Base-by-base conservation (phyloP, 2,113 vertebrate species). In the Nycticryphes semicollaris region DNA sequence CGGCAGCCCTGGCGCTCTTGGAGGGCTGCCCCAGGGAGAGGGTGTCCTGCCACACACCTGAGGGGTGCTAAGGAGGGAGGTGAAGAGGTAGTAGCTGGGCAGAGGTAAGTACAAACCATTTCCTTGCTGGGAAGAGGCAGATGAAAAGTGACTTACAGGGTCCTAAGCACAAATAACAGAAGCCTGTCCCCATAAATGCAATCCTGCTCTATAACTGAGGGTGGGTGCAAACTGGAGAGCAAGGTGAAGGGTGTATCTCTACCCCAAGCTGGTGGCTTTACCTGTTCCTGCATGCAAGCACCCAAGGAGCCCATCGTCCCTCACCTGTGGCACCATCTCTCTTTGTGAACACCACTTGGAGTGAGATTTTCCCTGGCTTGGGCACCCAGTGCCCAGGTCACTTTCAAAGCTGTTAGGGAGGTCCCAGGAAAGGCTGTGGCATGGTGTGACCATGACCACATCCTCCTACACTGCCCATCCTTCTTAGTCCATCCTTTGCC, bases 401-500 rank as follows among this genome's bases (percentile, higher is more conserved):
- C 35, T 23, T 68, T 70, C 3, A 1, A 62, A 51, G 35, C 20
- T 24, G 0, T 24, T 14, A 53, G 35, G 35, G 20, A 35, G 21
- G 48, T 12, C 14, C 18, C 31, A 28, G 47, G 28, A 45, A 30
- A 41, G 53, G 31, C 57, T 3, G 3, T 17, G 31, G 20, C 15
- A 20, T 4, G 37, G 12, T 33, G 11, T 0, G 2, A 28, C 50
- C 12, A 30, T 0, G 5, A 62, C 54, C 25, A 19, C 1, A 3
- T 74, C 37, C 21, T 82, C 30, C 73, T 48, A 2, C 54, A 15
- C 9, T 43, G 7, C 41, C 53, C 3, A 7, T 7, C n/a, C 24
- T 43, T 33, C 69, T 35, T 10, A 31, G 15, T 27, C 60, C 17
- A 10, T 22, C 31, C 20, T 70, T 60, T 15, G 14, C 37, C 50